A percentile compares a stretch with the other conserved stretches of the same genome.
These are phyloP conservation scores for Poeciliopsis paucimaculata DNA, from an alignment of 2,797 vertebrate genomes.

Conservation along the genomic window DNA sequence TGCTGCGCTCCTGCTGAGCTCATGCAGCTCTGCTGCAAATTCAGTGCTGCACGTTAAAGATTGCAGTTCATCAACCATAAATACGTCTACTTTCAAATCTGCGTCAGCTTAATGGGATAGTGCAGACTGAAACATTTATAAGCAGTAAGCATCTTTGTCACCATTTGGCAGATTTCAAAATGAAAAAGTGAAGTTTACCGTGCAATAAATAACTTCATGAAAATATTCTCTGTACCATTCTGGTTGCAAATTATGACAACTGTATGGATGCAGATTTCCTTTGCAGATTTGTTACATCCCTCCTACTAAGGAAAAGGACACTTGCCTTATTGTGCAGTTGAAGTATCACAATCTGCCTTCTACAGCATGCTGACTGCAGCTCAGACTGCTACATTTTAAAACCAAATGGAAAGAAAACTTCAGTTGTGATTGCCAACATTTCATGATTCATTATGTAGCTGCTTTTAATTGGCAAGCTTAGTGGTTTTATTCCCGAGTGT, in stretches of 20 bases:
- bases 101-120: constrained; percentile 56
- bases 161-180: constrained; percentile 54
- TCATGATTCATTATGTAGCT: not conserved
- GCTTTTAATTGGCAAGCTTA: not conserved
- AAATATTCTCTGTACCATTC: not conserved
- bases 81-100: constrained; percentile 56
- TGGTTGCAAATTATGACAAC: not conserved
- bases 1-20: constrained; percentile 61
- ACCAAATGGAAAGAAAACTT: not conserved
- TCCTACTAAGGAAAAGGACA: not conserved
- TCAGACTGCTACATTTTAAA: not conserved
- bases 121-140: constrained; percentile 29
- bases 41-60: constrained; percentile 35
- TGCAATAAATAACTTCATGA: not conserved
- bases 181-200: constrained; percentile 35
- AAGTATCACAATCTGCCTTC: not conserved
- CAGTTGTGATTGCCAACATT: not conserved
- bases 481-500: not conserved
- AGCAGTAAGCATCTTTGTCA: constrained; percentile 44
- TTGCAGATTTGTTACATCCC: not conserved
- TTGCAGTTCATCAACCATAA: constrained; percentile 43
- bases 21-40: constrained; percentile 65
- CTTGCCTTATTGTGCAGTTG: not conserved
- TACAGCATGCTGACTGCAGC: not conserved
- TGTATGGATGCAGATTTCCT: not conserved